These are phyloP conservation scores for Arbacia lixula DNA, from an alignment of 53 echinoderm and acorn worm species.

Conservation along the genomic window DNA sequence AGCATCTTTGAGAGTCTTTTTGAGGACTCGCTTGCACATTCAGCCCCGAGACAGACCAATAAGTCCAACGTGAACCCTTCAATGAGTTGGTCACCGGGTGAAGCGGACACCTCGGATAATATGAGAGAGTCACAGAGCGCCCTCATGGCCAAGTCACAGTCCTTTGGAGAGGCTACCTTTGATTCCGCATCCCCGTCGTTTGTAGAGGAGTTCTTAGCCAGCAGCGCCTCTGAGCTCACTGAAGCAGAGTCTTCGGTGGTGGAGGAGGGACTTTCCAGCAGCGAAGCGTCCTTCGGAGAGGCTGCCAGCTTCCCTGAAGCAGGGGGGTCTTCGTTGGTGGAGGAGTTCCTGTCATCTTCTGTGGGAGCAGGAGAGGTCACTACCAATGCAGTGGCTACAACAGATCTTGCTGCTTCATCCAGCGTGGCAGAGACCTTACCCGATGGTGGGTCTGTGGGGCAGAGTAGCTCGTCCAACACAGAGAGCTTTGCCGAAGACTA, in stretches of 20 bases:
- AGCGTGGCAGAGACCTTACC: neutral
- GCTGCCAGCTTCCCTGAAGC: slow-evolving; percentile 1
- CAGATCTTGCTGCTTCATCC: neutral
- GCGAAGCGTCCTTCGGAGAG: neutral
- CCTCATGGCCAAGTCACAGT: neutral
- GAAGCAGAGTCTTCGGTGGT: too few relatives aligned
- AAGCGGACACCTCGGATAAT: neutral
- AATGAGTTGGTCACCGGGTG: too few relatives aligned
- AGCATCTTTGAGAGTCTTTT: slow-evolving; percentile 12
- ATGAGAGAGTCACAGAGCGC: neutral
- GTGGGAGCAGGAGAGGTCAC: slow-evolving; percentile 21
- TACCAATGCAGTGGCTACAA: neutral
- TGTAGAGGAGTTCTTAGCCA: too few relatives aligned
- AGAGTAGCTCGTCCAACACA: neutral
- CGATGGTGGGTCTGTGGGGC: neutral
- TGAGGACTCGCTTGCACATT: slow-evolving; percentile 2
- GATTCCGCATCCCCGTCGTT: neutral
- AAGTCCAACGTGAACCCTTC: neutral
- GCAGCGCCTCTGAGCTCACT: too few relatives aligned
- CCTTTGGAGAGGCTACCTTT: neutral
- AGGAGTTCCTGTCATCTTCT: slow-evolving; percentile 6
- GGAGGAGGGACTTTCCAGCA: too few relatives aligned
- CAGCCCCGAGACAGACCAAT: neutral
- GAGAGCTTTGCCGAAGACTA: slow-evolving; percentile 10
- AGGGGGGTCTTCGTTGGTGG: neutral